phyloP scores from a whole-genome alignment of 92 coral and sea anemone genomes.

The Porites cylindrica region DNA sequence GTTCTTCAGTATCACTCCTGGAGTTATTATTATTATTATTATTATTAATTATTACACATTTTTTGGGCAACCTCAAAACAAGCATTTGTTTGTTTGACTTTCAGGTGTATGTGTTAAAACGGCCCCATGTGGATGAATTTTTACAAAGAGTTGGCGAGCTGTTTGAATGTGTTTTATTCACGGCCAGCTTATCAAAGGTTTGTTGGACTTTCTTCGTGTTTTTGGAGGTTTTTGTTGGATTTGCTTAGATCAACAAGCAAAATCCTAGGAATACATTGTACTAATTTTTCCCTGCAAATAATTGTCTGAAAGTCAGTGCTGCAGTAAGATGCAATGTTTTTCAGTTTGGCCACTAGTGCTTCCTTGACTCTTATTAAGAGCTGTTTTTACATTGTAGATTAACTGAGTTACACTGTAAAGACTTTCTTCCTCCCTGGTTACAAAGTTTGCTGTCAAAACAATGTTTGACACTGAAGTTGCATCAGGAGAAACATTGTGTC shows the following conservation, averaged over 20 bases:
- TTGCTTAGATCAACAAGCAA: not conserved
- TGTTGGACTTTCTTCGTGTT: not conserved
- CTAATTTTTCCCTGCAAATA: not conserved
- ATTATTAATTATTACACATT: no score
- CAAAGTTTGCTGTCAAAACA: not conserved
- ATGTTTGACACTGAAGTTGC: no score
- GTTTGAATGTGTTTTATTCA: conserved; percentile 98
- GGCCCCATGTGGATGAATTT: conserved; percentile 99
- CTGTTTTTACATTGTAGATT: no score
- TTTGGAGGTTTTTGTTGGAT: not conserved
- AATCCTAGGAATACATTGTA: not conserved
- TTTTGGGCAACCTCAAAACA: no score
- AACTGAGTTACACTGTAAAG: not conserved
- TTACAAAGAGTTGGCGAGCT: conserved; percentile 90
- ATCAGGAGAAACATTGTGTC: no score
- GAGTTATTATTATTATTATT: no score
- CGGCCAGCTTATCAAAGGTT: conserved; percentile 99
- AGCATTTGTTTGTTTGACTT: not conserved
- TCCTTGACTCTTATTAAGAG: no score
- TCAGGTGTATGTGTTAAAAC: conserved; percentile 96
- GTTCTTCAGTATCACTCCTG: no score
- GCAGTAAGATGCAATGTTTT: not conserved
- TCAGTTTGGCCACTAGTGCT: no score
- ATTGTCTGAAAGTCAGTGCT: not conserved
- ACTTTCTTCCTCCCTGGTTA: not conserved